Evolutionary conservation across 2,888 invertebrate species (phyloP), one percentile per base, ranked within the genome.

Genomic region (Cheilosia soror): DNA sequence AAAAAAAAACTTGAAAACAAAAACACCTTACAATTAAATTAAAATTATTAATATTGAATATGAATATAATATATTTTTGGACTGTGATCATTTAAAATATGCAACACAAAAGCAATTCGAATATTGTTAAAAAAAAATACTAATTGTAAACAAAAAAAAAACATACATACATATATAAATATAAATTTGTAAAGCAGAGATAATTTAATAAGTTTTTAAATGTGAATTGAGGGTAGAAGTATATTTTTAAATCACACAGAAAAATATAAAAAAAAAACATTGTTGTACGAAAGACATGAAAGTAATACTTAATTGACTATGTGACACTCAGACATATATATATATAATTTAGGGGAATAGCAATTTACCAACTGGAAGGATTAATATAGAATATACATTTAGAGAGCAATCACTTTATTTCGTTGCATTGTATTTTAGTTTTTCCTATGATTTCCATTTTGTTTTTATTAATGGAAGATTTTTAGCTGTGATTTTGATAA

Each of bases 31-130:
- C 53, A 69, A 31, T 44, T 55, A 58, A 57, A 78, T 42, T 42
- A 68, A 68, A 4, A 11, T 51, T 58, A 78, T 42, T 68, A 63
- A 72, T 71, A 71, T 65, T 51, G 2, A 66, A 76, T 49, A 58
- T 57, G 29, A 29, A 68, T 71, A 85, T 68, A 42, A 80, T 76
- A 85, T 85, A 85, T 85, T 87, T 87, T 87, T 85, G 87, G 76
- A 87, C 87, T 87, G 87, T 87, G 87, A 87, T 87, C 85, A 87
- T 87, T 87, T 87, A 75, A 87, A 87, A 85, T 85, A 85, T 85
- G 87, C 87, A 87, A 87, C 87, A 87, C 87, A 87, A 87, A 87
- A 87, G 87, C 87, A 87, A 87, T 87, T 87, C 81, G 76, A 81
- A 81, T 81, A 85, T 85, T 85, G 81, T 85, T 85, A 79, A 33